phyloP scores from a whole-genome alignment of 2,888 invertebrate species.

The Drosophila pseudotakahashii region DNA sequence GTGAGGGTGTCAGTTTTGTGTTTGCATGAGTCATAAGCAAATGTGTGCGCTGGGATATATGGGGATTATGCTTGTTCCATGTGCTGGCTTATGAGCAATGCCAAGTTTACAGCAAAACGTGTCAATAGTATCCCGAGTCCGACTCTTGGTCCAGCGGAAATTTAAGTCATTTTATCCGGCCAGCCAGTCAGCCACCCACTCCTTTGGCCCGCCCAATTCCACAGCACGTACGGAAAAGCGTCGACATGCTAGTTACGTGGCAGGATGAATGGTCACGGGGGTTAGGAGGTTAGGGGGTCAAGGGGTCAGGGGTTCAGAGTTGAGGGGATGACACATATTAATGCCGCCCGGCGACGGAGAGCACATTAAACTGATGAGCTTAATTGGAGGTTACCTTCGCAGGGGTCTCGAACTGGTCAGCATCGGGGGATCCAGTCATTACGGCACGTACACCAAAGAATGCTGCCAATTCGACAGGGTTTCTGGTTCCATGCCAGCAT shows the following conservation, averaged over 20 bases:
- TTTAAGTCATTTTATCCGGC: constrained; percentile 62
- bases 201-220: constrained; percentile 44
- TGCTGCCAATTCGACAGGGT: constrained; percentile 38
- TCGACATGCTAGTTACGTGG: constrained; percentile 72
- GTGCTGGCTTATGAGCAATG: constrained; percentile 68
- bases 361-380: constrained; percentile 80
- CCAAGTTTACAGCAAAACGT: constrained; percentile 73
- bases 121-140: constrained; percentile 63
- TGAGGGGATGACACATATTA: constrained; percentile 70
- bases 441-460: constrained; percentile 48
- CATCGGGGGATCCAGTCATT: constrained; percentile 44
- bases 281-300: constrained; percentile 13
- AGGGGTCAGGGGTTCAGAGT: constrained; percentile 5
- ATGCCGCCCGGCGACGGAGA: constrained; percentile 66
- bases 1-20: constrained; percentile 33
- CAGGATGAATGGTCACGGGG: constrained; percentile 15
- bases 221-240: constrained; percentile 64
- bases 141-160: constrained; percentile 55
- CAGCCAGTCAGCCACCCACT: constrained; percentile 7
- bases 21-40: constrained; percentile 67
- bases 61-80: constrained; percentile 74
- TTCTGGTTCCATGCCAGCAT: constrained; percentile 8
- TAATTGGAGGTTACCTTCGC: constrained; percentile 75
- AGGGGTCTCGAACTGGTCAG: constrained; percentile 33
- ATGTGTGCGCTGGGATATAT: constrained; percentile 71